Evolutionary conservation across 2,113 vertebrate species (phyloP).

Genomic region (Machaerirhynchus nigripectus): DNA sequence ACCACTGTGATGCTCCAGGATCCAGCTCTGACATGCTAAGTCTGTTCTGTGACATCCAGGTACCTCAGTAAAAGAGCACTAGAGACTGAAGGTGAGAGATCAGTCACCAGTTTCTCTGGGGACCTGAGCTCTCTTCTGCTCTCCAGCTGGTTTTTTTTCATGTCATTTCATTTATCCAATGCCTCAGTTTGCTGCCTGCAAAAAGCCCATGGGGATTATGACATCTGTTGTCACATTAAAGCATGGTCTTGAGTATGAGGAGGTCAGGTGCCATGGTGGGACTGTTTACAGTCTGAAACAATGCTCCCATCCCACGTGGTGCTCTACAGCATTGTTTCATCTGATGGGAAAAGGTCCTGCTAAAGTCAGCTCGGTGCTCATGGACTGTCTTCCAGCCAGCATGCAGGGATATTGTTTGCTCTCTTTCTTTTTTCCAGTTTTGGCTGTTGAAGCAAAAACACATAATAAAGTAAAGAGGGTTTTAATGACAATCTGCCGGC

Average conservation of each 20-base stretch:
- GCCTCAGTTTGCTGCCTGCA: slow-evolving; percentile 53
- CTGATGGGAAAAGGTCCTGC: background rate
- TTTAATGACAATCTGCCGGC: slow-evolving; percentile 61
- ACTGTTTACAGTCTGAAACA: background rate
- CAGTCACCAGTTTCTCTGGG: background rate
- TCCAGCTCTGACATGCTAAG: background rate
- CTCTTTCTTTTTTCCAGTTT: slow-evolving; percentile 13
- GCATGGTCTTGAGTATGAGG: background rate
- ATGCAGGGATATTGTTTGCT: background rate
- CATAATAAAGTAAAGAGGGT: slow-evolving; percentile 54
- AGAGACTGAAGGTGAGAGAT: slow-evolving; percentile 30
- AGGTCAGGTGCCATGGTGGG: slow-evolving; percentile 39
- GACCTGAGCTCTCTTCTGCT: background rate
- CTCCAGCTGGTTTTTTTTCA: slow-evolving; percentile 18
- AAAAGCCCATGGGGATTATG: slow-evolving; percentile 55
- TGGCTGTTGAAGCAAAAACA: slow-evolving; percentile 56
- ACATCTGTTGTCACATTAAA: slow-evolving; percentile 48
- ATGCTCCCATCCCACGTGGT: background rate
- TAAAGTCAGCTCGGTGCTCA: background rate
- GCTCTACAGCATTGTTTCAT: background rate
- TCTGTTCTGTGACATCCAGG: background rate
- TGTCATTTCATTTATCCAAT: slow-evolving; percentile 38
- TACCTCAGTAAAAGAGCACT: background rate
- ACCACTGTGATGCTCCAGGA: background rate
- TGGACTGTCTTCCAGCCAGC: background rate